Percentiles rank a stretch among this genome's conserved stretches.
These are phyloP conservation scores for Probosciger aterrimus DNA, from an alignment of 2,113 vertebrate genomes.

Conservation along the genomic window DNA sequence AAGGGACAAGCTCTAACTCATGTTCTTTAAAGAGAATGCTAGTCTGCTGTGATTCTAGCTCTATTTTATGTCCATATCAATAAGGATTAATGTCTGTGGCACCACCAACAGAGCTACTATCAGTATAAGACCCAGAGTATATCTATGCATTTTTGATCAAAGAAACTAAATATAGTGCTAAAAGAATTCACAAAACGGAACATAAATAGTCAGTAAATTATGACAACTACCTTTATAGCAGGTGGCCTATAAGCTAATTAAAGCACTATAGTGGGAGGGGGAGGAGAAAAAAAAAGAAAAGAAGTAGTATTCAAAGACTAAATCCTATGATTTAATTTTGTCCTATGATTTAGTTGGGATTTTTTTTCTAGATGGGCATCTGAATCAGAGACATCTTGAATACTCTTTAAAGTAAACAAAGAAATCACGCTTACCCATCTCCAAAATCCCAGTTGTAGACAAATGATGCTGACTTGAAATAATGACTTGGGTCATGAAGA, in stretches of 20 bases:
- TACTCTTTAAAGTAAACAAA: neutral
- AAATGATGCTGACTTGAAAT: constrained; percentile 76
- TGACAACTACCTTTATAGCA: neutral
- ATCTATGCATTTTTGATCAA: neutral
- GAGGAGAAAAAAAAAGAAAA: neutral
- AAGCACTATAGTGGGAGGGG: neutral
- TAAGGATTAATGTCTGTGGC: neutral
- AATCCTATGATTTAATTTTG: neutral
- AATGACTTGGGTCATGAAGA: constrained; percentile 78
- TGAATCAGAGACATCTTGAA: neutral
- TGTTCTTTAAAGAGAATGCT: neutral
- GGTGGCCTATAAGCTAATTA: neutral
- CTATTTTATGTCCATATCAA: neutral
- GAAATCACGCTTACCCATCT: constrained; percentile 76
- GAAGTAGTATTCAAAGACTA: neutral
- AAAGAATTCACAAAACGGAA: neutral
- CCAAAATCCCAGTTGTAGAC: constrained; percentile 87
- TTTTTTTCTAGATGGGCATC: neutral
- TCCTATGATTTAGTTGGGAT: neutral
- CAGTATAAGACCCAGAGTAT: neutral
- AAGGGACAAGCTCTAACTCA: neutral
- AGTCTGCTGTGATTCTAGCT: neutral
- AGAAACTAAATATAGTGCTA: neutral
- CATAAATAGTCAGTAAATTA: neutral
- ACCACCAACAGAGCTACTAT: neutral